A percentile compares a stretch with the other conserved stretches of the same genome.
These are phyloP conservation scores for Enteromius unitaeniatus DNA, from an alignment of 2,797 vertebrate species.

Conservation along the genomic window DNA sequence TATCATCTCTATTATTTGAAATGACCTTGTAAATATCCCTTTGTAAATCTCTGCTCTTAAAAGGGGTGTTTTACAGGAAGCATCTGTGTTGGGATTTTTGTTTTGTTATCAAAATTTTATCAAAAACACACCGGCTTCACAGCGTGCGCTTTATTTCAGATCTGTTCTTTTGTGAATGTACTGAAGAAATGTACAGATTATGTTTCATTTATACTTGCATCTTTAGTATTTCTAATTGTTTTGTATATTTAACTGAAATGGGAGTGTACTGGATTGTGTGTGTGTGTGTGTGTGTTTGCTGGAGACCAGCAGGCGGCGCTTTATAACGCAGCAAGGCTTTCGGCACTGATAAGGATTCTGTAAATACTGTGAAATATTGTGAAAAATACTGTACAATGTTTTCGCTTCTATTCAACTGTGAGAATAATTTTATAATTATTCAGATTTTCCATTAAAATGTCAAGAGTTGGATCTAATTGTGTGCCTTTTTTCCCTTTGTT, in stretches of 20 bases:
- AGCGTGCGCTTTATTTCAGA: conserved; percentile 65
- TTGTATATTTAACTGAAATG: conserved; percentile 57
- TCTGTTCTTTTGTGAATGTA: conserved; percentile 68
- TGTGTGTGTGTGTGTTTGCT: conserved; percentile 47
- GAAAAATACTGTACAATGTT: conserved; percentile 78
- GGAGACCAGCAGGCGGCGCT: conserved; percentile 58
- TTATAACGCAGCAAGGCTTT: conserved; percentile 29
- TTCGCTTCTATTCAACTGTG: conserved; percentile 66
- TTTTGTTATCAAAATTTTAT: no score
- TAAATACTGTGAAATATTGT: conserved; percentile 82
- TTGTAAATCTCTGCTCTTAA: conserved; percentile 25
- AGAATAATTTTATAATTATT: conserved; percentile 73
- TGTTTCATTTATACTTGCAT: conserved; percentile 62
- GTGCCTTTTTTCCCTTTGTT: neutral
- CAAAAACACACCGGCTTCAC: conserved; percentile 40
- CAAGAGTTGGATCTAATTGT: conserved; percentile 20
- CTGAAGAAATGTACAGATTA: conserved; percentile 72
- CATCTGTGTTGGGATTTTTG: conserved; percentile 42
- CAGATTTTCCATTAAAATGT: conserved; percentile 76
- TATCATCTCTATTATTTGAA: conserved; percentile 13
- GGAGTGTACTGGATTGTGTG: conserved; percentile 49
- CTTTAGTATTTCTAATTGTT: conserved; percentile 63
- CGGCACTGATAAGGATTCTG: conserved; percentile 59
- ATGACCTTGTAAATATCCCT: conserved; percentile 47
- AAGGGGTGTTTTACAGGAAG: conserved; percentile 63